phyloP scores from a whole-genome alignment of 2,113 vertebrate genomes.

The Apistogramma diplotaenia region DNA sequence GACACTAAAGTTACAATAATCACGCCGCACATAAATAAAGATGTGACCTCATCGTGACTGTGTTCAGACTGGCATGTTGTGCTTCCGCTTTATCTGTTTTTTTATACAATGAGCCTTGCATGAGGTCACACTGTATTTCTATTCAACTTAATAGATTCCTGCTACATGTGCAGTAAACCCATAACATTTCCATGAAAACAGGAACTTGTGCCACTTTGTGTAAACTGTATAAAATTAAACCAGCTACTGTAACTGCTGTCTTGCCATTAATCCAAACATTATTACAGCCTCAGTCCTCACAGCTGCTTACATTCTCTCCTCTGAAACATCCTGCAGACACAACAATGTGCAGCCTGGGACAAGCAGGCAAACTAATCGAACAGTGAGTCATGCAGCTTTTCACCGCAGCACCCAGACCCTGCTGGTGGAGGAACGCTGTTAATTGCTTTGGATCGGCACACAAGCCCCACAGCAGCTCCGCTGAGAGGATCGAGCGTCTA shows the following conservation, averaged over 20 bases:
- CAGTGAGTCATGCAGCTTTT: constrained; percentile 47
- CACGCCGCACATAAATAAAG: background rate
- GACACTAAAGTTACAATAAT: background rate
- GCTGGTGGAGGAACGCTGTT: background rate
- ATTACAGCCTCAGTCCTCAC: background rate
- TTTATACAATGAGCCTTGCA: background rate
- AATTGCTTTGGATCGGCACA: constrained; percentile 33
- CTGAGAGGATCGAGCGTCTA: background rate
- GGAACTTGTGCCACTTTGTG: background rate
- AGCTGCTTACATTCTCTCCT: background rate
- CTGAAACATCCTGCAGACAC: background rate
- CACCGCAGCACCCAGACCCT: constrained; percentile 52
- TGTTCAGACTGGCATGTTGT: background rate
- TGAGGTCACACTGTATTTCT: background rate
- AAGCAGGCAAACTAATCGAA: constrained; percentile 58
- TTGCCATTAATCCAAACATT: background rate
- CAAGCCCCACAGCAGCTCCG: background rate
- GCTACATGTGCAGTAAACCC: background rate
- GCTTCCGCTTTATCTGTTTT: background rate
- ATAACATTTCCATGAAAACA: background rate
- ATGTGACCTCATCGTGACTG: background rate
- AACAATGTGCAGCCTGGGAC: constrained; percentile 24
- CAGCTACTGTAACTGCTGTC: background rate
- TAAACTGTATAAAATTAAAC: background rate
- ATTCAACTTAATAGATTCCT: background rate